These are phyloP conservation scores for Callithrix jacchus DNA, from an alignment of 2,113 vertebrate species.

Conservation along the genomic window DNA sequence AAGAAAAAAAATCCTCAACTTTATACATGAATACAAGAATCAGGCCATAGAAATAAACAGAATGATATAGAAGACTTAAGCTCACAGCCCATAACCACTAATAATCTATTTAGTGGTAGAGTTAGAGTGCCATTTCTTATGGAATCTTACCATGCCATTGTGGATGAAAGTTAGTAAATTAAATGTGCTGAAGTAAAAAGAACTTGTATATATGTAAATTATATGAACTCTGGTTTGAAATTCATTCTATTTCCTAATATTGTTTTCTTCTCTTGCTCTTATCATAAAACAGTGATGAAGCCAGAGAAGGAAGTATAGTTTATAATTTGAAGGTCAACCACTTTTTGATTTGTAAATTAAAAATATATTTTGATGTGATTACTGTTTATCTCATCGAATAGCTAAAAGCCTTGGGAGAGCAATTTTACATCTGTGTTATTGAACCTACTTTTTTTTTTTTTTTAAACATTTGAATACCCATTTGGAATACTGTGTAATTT, in stretches of 20 bases:
- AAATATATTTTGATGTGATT: conserved; percentile 47
- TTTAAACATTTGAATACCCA: background rate
- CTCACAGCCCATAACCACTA: background rate
- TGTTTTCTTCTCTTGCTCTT: background rate
- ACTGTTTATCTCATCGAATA: conserved; percentile 44
- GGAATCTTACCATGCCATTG: background rate
- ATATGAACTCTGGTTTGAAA: conserved; percentile 46
- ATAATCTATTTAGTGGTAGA: background rate
- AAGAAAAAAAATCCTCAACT: background rate
- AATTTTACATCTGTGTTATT: conserved; percentile 49
- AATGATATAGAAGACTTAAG: background rate
- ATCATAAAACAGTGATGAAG: background rate
- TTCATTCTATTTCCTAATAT: conserved; percentile 33
- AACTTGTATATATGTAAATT: conserved; percentile 40
- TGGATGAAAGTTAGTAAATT: conserved; percentile 41
- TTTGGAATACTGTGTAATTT: conserved; percentile 48
- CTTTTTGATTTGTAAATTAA: conserved; percentile 45
- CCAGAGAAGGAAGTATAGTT: background rate
- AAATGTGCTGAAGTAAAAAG: conserved; percentile 42
- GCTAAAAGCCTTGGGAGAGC: conserved; percentile 29
- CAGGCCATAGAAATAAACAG: background rate
- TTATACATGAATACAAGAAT: background rate
- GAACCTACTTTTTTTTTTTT: conserved; percentile 30
- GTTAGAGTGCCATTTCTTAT: conserved; percentile 40
- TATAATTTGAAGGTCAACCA: conserved; percentile 43